These are phyloP conservation scores for Lasius platythorax DNA, from an alignment of 2,888 invertebrate genomes.

Conservation along the genomic window DNA sequence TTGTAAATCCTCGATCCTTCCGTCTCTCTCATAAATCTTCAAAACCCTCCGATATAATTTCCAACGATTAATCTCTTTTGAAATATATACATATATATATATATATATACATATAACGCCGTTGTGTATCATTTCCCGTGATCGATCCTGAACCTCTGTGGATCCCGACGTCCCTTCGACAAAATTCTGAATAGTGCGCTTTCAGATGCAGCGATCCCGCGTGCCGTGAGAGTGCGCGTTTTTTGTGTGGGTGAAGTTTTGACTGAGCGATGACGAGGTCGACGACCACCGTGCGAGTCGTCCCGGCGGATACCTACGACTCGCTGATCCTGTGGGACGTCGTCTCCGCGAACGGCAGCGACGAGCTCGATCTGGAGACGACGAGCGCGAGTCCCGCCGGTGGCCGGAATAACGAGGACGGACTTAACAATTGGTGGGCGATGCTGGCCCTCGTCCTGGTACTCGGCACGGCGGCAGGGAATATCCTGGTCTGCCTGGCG, in stretches of 20 bases:
- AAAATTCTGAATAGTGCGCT: slow-evolving; percentile 16
- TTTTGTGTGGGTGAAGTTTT: slow-evolving; percentile 6
- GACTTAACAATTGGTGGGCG: slow-evolving; percentile 93
- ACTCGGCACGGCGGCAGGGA: slow-evolving; percentile 95
- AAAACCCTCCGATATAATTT: neutral
- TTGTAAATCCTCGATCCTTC: neutral
- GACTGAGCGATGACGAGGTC: slow-evolving; percentile 59
- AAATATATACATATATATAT: neutral
- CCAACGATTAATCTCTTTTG: neutral
- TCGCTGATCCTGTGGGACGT: slow-evolving; percentile 48
- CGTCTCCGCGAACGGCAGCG: slow-evolving; percentile 46
- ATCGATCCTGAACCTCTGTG: neutral
- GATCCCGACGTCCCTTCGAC: neutral
- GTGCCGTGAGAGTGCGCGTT: slow-evolving; percentile 35
- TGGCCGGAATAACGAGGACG: slow-evolving; percentile 7
- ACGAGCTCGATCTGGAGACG: slow-evolving; percentile 54
- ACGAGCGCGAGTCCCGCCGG: slow-evolving; percentile 35
- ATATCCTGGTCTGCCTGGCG: slow-evolving; percentile 97
- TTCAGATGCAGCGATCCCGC: slow-evolving; percentile 28
- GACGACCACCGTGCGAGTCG: slow-evolving; percentile 54
- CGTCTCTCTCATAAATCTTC: neutral
- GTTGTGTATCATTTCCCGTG: neutral
- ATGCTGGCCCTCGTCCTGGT: slow-evolving; percentile 92
- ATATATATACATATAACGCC: neutral
- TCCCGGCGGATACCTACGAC: slow-evolving; percentile 62